Evolutionary conservation across 2,113 vertebrate genomes (phyloP).

Genomic region (Myodes glareolus): DNA sequence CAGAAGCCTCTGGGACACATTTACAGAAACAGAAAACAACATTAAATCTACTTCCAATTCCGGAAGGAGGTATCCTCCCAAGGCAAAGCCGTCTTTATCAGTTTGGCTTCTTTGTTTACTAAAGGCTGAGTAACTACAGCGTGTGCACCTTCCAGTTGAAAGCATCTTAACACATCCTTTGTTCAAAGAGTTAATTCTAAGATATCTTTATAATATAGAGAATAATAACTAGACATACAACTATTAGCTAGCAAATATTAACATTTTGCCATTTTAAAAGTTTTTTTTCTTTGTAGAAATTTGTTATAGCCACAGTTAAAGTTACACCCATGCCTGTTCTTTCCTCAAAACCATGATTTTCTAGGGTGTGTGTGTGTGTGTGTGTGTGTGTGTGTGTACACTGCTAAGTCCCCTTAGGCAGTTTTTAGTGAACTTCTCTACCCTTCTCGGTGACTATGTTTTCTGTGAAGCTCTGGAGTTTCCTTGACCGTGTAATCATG

Average conservation of each 20-base stretch:
- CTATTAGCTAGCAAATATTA: background rate
- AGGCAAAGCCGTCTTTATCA: background rate
- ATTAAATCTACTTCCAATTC: background rate
- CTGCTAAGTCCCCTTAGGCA: background rate
- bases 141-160: background rate
- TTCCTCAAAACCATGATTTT: background rate
- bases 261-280: conserved; percentile 7
- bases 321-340: background rate
- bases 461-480: background rate
- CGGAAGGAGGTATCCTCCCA: background rate
- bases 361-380: too few species aligned
- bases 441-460: background rate
- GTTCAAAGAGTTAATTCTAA: background rate
- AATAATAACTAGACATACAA: background rate
- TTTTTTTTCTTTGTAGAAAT: background rate
- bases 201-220: background rate
- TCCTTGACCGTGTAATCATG: background rate
- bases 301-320: background rate
- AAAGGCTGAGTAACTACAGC: background rate
- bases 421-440: background rate
- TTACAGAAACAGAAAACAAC: background rate
- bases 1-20: background rate
- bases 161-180: background rate
- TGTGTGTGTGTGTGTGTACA: background rate
- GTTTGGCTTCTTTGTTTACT: background rate